These are phyloP conservation scores for rat (Rattus norvegicus) DNA, from an alignment of 2,113 vertebrate genomes.

Conservation along the genomic window DNA sequence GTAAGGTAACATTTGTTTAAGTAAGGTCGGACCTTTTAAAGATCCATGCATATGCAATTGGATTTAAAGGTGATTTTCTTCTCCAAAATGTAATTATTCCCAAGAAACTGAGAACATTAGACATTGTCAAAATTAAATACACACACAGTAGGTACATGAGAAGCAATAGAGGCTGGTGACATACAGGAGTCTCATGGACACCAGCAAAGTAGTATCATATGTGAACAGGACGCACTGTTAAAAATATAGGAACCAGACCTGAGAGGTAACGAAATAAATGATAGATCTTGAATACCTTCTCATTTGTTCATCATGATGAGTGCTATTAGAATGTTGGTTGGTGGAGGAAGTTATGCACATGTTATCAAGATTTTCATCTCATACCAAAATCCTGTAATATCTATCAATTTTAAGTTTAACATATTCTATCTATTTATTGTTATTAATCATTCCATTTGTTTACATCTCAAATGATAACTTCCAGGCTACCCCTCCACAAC, in stretches of 20 bases:
- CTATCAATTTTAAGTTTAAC: neutral
- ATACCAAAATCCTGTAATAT: neutral
- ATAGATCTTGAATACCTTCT: neutral
- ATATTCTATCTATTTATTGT: neutral
- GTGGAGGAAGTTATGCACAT: neutral
- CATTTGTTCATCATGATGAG: neutral
- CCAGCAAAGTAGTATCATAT: neutral
- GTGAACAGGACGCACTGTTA: neutral
- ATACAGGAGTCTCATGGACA: constrained; percentile 25
- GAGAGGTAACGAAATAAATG: constrained; percentile 13
- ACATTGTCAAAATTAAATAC: constrained; percentile 80
- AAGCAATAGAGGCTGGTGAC: constrained; percentile 58
- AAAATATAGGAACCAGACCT: constrained; percentile 42
- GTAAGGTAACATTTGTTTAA: constrained; percentile 74
- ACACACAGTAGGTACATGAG: constrained; percentile 69
- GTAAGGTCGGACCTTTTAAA: constrained; percentile 68
- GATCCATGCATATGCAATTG: constrained; percentile 59
- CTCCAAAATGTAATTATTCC: constrained; percentile 73
- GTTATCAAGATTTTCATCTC: neutral
- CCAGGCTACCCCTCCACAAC: too few species aligned
- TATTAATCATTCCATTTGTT: too few species aligned
- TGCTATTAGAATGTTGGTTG: neutral
- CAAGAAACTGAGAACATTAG: constrained; percentile 78
- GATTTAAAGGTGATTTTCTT: constrained; percentile 54
- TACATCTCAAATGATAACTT: too few species aligned